A percentile compares a stretch with the other conserved stretches of the same genome.
phyloP scores from a whole-genome alignment of 2,797 vertebrate genomes.

The Schizopygopsis pylzovi region DNA sequence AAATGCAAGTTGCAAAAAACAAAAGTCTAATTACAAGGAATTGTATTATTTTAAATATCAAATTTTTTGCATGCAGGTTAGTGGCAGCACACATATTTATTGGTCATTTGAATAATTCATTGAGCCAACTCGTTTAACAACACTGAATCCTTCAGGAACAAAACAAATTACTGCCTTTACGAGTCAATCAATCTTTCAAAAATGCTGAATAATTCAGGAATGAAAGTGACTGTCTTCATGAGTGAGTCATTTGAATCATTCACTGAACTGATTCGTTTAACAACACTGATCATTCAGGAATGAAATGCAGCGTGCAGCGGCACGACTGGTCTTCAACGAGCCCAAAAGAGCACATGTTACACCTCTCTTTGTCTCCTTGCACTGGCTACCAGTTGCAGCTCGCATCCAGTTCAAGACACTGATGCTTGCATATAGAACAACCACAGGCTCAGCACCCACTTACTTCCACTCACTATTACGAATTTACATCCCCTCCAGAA shows the following conservation, averaged over 20 bases:
- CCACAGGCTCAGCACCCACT: too few relatives aligned
- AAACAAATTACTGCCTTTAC: background rate
- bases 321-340: too few relatives aligned
- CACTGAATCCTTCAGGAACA: background rate
- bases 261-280: background rate
- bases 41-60: background rate
- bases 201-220: background rate
- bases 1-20: background rate
- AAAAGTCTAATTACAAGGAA: background rate
- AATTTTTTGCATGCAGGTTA: background rate
- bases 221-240: background rate
- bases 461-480: too few relatives aligned
- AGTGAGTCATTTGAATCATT: background rate
- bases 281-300: background rate
- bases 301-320: too few relatives aligned
- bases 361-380: too few relatives aligned
- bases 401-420: too few relatives aligned
- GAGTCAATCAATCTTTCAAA: background rate
- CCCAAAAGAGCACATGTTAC: too few relatives aligned
- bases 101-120: background rate
- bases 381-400: too few relatives aligned
- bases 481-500: too few relatives aligned
- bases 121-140: background rate
- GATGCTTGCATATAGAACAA: too few relatives aligned
- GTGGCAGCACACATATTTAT: background rate